A percentile compares a stretch with the other conserved stretches of the same genome.
phyloP scores from a whole-genome alignment of 2,888 invertebrate genomes.

The Tortrix viridana region DNA sequence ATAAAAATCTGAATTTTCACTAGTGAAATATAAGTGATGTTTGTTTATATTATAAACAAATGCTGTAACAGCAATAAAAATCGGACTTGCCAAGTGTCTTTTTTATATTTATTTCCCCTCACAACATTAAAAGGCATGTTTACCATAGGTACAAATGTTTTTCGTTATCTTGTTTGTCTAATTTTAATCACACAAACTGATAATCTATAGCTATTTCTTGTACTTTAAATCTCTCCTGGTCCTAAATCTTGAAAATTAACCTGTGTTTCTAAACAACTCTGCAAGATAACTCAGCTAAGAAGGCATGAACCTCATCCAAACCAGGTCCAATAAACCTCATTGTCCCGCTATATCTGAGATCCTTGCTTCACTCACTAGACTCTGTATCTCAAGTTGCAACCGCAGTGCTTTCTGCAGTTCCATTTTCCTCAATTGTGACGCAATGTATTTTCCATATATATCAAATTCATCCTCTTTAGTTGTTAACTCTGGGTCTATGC shows the following conservation, averaged over 20 bases:
- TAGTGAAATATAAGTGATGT: slow-evolving; percentile 76
- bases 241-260: neutral
- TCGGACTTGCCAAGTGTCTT: slow-evolving; percentile 65
- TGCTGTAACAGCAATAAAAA: slow-evolving; percentile 84
- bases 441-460: slow-evolving; percentile 75
- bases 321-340: slow-evolving; percentile 28
- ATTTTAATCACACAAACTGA: slow-evolving; percentile 6
- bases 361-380: slow-evolving; percentile 69
- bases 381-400: slow-evolving; percentile 72
- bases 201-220: slow-evolving; percentile 7
- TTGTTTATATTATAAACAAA: slow-evolving; percentile 79
- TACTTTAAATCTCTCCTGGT: slow-evolving; percentile 20
- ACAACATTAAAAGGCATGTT: slow-evolving; percentile 6
- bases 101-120: slow-evolving; percentile 44
- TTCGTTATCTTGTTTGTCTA: slow-evolving; percentile 1
- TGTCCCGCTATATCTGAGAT: slow-evolving; percentile 55
- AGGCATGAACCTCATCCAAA: neutral
- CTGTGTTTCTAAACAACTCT: neutral
- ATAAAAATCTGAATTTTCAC: slow-evolving; percentile 72
- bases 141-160: neutral
- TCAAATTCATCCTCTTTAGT: slow-evolving; percentile 74
- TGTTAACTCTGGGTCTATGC: slow-evolving; percentile 49
- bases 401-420: slow-evolving; percentile 66
- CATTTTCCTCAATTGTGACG: slow-evolving; percentile 73
- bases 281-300: slow-evolving; percentile 1